Evolutionary conservation across 1,140 invertebrate species (phyloP).

Genomic region (Zeugodacus cucurbitae): DNA sequence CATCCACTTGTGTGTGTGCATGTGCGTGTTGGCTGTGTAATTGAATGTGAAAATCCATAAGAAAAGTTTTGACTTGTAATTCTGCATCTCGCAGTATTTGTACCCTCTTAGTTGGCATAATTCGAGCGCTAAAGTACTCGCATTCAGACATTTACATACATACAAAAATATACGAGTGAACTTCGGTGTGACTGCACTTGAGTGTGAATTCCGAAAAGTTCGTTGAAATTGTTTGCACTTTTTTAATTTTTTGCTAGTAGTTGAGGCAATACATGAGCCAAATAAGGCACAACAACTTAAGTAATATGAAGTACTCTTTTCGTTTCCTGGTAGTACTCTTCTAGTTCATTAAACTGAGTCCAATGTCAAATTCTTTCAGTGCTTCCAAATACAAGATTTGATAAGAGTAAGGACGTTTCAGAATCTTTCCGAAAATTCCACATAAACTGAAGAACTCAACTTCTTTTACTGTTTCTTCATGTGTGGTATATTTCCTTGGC

Average conservation of each 20-base stretch:
- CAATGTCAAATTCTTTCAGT: too few species aligned
- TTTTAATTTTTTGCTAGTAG: neutral
- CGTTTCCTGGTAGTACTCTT: too few species aligned
- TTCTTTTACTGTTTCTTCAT: too few species aligned
- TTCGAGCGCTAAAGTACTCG: neutral
- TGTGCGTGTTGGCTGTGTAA: neutral
- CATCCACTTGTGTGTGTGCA: neutral
- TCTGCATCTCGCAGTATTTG: neutral
- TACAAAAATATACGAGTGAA: neutral
- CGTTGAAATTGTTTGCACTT: neutral
- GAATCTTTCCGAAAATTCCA: too few species aligned
- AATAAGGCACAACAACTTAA: too few species aligned
- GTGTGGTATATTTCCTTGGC: too few species aligned
- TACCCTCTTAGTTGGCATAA: neutral
- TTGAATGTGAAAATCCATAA: slow-evolving; percentile 36
- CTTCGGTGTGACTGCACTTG: neutral
- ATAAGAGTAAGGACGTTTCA: too few species aligned
- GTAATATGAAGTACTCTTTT: too few species aligned
- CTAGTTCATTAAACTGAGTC: too few species aligned
- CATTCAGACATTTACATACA: neutral
- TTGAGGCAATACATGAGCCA: too few species aligned
- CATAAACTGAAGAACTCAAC: too few species aligned
- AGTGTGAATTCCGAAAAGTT: neutral
- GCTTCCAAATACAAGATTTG: too few species aligned
- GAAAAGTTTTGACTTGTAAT: neutral